These are phyloP conservation scores for Microcebus lehilahytsara DNA, from an alignment of 2,113 vertebrate species.

Conservation along the genomic window DNA sequence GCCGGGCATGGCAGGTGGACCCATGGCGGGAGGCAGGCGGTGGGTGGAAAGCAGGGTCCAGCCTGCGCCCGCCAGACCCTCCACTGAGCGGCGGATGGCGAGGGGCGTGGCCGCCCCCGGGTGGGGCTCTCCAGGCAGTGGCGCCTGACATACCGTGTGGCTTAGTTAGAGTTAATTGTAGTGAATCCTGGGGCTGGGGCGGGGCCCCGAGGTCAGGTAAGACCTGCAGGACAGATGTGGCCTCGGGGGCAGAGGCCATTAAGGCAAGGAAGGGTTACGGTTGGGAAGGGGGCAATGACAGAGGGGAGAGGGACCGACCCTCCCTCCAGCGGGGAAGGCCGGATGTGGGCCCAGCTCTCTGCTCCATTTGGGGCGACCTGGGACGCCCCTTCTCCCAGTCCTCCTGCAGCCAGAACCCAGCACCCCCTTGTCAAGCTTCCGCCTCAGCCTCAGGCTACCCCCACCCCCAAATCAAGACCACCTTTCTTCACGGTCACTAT, in stretches of 20 bases:
- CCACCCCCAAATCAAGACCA: slow-evolving; percentile 74
- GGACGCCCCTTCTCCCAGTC: too few species aligned
- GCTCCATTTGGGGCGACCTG: not conserved
- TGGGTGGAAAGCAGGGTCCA: too few species aligned
- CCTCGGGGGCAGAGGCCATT: rapidly evolving
- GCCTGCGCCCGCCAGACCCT: not conserved
- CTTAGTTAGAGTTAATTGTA: not conserved
- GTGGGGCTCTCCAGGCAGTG: rapidly evolving
- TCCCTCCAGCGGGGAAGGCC: not conserved
- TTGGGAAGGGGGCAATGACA: not conserved
- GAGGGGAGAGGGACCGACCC: not conserved
- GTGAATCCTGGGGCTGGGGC: not conserved
- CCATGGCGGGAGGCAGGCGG: too few species aligned
- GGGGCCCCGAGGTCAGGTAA: not conserved
- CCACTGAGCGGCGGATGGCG: not conserved
- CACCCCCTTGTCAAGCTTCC: not conserved
- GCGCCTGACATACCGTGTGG: rapidly evolving
- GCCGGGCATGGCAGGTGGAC: rapidly evolving
- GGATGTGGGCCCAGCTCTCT: not conserved
- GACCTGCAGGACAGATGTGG: not conserved
- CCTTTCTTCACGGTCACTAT: slow-evolving; percentile 81
- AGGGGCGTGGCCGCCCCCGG: rapidly evolving
- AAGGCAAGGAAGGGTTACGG: not conserved
- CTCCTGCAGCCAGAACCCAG: not conserved
- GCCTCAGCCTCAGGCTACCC: not conserved